Evolutionary conservation across 2,888 invertebrate species (phyloP).

Genomic region (Carterocephalus palaemon): DNA sequence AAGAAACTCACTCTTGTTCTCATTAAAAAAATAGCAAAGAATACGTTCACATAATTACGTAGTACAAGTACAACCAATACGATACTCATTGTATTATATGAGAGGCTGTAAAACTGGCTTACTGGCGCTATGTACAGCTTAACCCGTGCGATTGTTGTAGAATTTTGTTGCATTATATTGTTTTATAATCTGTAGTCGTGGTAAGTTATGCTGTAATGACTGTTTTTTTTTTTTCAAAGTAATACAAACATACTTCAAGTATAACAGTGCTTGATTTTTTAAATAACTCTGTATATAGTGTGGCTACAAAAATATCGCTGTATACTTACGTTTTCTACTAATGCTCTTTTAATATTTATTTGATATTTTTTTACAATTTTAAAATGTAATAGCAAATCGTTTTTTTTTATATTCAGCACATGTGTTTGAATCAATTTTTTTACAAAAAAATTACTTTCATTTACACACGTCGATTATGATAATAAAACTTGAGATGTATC

Average conservation of each 20-base stretch:
- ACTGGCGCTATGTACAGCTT: slow-evolving; percentile 51
- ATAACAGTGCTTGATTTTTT: slow-evolving; percentile 14
- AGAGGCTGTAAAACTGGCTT: slow-evolving; percentile 34
- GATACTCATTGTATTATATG: slow-evolving; percentile 22
- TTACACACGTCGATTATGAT: no score
- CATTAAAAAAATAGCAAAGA: no score
- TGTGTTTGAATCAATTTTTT: no score
- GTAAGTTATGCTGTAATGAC: not conserved
- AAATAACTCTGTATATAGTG: slow-evolving; percentile 11
- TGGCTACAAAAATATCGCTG: slow-evolving; percentile 25
- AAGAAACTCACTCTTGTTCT: no score
- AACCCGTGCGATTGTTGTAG: slow-evolving; percentile 43
- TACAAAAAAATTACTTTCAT: no score
- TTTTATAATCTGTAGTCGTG: slow-evolving; percentile 29
- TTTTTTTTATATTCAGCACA: no score
- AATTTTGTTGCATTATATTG: slow-evolving; percentile 47
- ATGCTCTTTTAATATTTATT: slow-evolving; percentile 29
- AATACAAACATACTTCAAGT: slow-evolving; percentile 16
- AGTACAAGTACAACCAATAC: no score
- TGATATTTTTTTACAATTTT: slow-evolving; percentile 24
- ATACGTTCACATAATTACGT: no score
- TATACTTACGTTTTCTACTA: slow-evolving; percentile 30
- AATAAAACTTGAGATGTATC: no score
- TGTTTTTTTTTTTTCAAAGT: slow-evolving; percentile 22
- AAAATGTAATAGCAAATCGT: not conserved